phyloP scores from a whole-genome alignment of 1,140 invertebrate genomes.

The Phortica variegata region DNA sequence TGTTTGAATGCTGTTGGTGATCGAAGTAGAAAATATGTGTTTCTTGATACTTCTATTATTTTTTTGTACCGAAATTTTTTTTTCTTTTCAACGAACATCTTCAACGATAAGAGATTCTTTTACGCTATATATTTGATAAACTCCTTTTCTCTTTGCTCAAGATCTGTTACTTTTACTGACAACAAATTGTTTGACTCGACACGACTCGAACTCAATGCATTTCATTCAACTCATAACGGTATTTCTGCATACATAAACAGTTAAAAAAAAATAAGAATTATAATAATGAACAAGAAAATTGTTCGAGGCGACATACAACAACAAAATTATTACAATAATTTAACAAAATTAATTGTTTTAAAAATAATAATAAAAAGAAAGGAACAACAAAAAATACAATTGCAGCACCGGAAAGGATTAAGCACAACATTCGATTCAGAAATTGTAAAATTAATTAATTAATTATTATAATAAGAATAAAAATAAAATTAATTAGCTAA shows the following conservation, averaged over 20 bases:
- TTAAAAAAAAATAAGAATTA: not conserved
- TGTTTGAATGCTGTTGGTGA: not conserved
- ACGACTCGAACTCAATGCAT: too few species aligned
- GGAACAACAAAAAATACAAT: slow-evolving; percentile 2
- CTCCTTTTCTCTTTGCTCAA: not conserved
- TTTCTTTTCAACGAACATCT: not conserved
- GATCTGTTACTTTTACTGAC: not conserved
- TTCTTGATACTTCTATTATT: not conserved
- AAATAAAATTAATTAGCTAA: not conserved
- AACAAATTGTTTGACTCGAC: not conserved
- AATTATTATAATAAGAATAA: not conserved
- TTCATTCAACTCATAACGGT: not conserved
- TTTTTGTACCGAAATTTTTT: not conserved
- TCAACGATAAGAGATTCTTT: not conserved
- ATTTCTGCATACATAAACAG: not conserved
- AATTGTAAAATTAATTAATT: slow-evolving; percentile 6
- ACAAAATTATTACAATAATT: not conserved
- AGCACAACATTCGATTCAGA: slow-evolving; percentile 8
- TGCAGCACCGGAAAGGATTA: slow-evolving; percentile 17
- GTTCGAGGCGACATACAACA: too few species aligned
- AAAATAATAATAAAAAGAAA: not conserved
- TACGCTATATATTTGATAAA: not conserved
- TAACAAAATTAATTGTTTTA: slow-evolving; percentile 1
- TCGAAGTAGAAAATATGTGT: too few species aligned
- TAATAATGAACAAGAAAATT: too few species aligned